A percentile compares a stretch with the other conserved stretches of the same genome.
Evolutionary conservation across 2,888 invertebrate genomes (phyloP).

Genomic region (Scaptodrosophila latifasciaeformis): DNA sequence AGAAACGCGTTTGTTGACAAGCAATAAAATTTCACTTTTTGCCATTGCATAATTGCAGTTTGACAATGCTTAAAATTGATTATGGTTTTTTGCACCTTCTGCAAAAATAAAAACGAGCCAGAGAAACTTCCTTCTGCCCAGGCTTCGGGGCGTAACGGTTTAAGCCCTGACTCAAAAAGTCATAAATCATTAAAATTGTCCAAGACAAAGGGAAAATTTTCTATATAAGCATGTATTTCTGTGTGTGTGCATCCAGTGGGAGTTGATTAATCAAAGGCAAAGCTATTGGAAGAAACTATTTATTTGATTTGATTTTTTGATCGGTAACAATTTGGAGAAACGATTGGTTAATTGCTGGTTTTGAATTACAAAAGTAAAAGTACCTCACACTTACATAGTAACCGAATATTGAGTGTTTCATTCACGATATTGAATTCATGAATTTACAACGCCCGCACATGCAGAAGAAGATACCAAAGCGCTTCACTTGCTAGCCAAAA

Average conservation of each 20-base stretch:
- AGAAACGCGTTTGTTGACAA: conserved; percentile 52
- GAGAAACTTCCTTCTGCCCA: conserved; percentile 41
- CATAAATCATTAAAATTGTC: conserved; percentile 45
- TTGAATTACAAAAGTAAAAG: conserved; percentile 55
- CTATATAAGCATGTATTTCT: too few relatives aligned
- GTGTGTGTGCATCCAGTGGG: too few relatives aligned
- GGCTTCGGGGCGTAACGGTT: too few relatives aligned
- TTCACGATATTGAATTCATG: conserved; percentile 50
- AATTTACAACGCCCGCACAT: conserved; percentile 57
- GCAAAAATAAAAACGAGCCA: conserved; percentile 12
- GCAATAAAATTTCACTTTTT: conserved; percentile 68
- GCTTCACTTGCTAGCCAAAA: not conserved
- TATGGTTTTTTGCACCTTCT: conserved; percentile 39
- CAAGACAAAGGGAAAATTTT: too few relatives aligned
- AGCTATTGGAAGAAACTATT: too few relatives aligned
- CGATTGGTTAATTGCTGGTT: too few relatives aligned
- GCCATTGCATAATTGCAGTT: conserved; percentile 64
- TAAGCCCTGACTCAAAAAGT: too few relatives aligned
- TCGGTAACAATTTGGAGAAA: too few relatives aligned
- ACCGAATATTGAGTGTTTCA: conserved; percentile 30
- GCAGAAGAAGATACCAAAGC: conserved; percentile 8
- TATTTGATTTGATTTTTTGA: too few relatives aligned
- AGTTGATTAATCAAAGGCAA: not conserved
- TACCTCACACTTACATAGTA: conserved; percentile 38
- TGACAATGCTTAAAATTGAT: conserved; percentile 67